phyloP scores from a whole-genome alignment of 2,113 vertebrate genomes.

The Atrichornis clamosus region DNA sequence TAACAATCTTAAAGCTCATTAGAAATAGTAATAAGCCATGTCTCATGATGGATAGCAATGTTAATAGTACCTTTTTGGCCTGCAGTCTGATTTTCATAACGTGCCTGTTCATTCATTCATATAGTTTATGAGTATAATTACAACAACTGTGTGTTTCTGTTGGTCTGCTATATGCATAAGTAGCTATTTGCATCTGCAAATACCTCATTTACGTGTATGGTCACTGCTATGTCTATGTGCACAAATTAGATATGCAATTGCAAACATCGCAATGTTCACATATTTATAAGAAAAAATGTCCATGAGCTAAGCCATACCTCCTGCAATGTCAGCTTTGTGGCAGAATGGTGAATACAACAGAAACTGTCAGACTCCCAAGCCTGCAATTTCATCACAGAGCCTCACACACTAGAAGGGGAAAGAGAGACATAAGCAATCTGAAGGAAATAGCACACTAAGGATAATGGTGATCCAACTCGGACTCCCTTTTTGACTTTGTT shows the following conservation, averaged over 20 bases:
- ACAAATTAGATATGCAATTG: constrained; percentile 8
- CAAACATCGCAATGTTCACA: not conserved
- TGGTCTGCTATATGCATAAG: not conserved
- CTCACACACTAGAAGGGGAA: not conserved
- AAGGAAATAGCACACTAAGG: not conserved
- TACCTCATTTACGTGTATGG: constrained; percentile 33
- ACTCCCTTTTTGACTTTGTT: not conserved
- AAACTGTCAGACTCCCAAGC: not conserved
- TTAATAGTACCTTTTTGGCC: not conserved
- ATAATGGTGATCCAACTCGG: not conserved
- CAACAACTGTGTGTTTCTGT: not conserved
- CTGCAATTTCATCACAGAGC: not conserved
- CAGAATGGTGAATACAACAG: not conserved
- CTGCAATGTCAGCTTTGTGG: not conserved
- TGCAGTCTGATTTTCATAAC: not conserved
- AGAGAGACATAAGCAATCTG: not conserved
- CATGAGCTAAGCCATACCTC: not conserved
- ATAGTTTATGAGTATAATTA: constrained; percentile 35
- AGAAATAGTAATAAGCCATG: not conserved
- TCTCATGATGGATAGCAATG: not conserved
- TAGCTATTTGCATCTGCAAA: constrained; percentile 56
- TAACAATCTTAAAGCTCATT: constrained; percentile 15
- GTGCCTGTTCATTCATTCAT: constrained; percentile 18
- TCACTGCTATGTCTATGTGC: constrained; percentile 1
- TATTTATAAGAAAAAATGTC: not conserved